Percentiles rank a stretch among this genome's conserved stretches.
Conservation (phyloP, 2,888 invertebrate genomes). For the Plemyria rubiginata region DNA sequence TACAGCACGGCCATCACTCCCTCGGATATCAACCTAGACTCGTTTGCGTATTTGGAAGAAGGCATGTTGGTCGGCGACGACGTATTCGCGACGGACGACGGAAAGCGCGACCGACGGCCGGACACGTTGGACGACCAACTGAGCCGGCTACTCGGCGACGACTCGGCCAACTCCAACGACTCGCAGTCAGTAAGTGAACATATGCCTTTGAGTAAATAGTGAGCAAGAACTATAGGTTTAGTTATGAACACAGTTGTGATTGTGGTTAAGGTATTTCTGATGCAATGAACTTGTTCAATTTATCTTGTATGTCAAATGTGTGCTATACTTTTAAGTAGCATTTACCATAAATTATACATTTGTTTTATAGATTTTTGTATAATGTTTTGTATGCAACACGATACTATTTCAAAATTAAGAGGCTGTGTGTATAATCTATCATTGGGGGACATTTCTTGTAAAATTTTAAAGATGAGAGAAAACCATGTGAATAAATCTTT, state of each 20-base stretch:
- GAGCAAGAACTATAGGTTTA: conserved; percentile 53
- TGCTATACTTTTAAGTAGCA: conserved; percentile 16
- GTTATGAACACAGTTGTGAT: conserved; percentile 31
- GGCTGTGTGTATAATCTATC: conserved; percentile 45
- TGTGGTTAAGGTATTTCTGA: conserved; percentile 26
- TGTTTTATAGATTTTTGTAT: conserved; percentile 52
- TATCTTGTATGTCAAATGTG: conserved; percentile 5
- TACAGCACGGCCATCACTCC: conserved; percentile 82
- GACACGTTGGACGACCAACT: conserved; percentile 68
- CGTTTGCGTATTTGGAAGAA: conserved; percentile 81
- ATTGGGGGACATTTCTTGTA: conserved; percentile 40
- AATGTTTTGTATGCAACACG: conserved; percentile 44
- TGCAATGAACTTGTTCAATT: conserved; percentile 31
- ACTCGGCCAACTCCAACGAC: conserved; percentile 67
- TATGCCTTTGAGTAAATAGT: conserved; percentile 73
- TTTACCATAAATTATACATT: conserved; percentile 44
- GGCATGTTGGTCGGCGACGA: conserved; percentile 78
- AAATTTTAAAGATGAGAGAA: conserved; percentile 16
- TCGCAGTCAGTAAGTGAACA: conserved; percentile 73
- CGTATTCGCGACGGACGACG: conserved; percentile 63
- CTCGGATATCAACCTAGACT: conserved; percentile 81
- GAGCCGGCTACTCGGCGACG: conserved; percentile 68
- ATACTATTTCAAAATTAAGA: conserved; percentile 43
- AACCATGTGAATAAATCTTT: conserved; percentile 7
- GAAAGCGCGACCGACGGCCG: conserved; percentile 57